Percentiles rank a stretch among this genome's conserved stretches.
Conservation (phyloP, 2,888 invertebrate genomes). For the Eupithecia tripunctaria region DNA sequence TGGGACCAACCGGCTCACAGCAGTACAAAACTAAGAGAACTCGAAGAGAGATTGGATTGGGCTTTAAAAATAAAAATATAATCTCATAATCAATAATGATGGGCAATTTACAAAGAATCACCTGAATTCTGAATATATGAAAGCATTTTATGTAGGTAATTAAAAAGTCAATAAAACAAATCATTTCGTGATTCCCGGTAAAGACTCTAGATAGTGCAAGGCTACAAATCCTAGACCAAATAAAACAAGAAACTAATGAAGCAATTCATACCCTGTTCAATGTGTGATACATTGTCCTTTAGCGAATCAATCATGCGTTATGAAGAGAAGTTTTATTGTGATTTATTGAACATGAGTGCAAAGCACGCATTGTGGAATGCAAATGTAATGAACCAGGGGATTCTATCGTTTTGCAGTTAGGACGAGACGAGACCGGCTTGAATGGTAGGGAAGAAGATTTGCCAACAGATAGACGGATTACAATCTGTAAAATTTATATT, state of each 20-base stretch:
- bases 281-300: conserved; percentile 18
- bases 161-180: not conserved
- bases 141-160: too few relatives aligned
- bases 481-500: too few relatives aligned
- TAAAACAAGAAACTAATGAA: conserved; percentile 2
- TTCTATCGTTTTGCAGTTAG: not conserved
- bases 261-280: conserved; percentile 2
- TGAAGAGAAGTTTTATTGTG: conserved; percentile 34
- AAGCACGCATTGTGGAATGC: conserved; percentile 18
- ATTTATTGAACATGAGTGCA: conserved; percentile 33
- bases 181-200: not conserved
- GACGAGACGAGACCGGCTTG: not conserved
- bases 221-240: not conserved
- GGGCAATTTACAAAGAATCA: too few relatives aligned
- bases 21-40: not conserved
- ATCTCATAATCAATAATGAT: too few relatives aligned
- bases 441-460: not conserved
- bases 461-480: not conserved
- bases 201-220: not conserved
- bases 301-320: conserved; percentile 29
- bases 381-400: conserved; percentile 3
- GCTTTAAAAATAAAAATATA: too few relatives aligned
- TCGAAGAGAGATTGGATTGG: not conserved
- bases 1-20: not conserved
- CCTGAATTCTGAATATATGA: too few relatives aligned